Conservation (phyloP, 2,888 invertebrate genomes). For the Lysandra coridon region DNA sequence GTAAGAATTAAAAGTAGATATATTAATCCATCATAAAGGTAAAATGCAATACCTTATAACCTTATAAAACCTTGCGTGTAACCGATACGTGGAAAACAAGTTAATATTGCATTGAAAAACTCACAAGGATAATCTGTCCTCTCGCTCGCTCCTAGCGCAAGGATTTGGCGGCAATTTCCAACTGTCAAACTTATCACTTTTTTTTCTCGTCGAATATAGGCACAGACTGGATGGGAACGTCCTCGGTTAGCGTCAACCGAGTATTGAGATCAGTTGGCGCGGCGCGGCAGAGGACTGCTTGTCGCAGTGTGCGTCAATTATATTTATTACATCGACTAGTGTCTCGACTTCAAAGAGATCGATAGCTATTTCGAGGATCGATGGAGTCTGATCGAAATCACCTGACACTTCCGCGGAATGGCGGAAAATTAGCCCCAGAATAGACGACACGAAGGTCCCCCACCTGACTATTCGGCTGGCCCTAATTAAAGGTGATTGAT, state of each 20-base stretch:
- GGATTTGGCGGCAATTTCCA: slow-evolving; percentile 28
- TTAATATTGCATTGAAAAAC: slow-evolving; percentile 20
- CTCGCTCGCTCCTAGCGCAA: slow-evolving; percentile 3
- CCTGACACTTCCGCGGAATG: slow-evolving; percentile 39
- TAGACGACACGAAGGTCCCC: slow-evolving; percentile 20
- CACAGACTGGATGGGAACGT: slow-evolving; percentile 62
- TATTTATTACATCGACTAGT: slow-evolving; percentile 74
- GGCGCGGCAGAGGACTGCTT: slow-evolving; percentile 60
- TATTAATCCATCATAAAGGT: neutral
- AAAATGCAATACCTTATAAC: neutral
- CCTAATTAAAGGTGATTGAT: slow-evolving; percentile 6
- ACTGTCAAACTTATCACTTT: slow-evolving; percentile 42
- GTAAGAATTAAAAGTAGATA: neutral
- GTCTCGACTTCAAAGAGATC: slow-evolving; percentile 77
- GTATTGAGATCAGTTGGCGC: slow-evolving; percentile 71
- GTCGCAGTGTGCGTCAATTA: slow-evolving; percentile 73
- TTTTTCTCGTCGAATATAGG: slow-evolving; percentile 49
- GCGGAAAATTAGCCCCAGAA: slow-evolving; percentile 38
- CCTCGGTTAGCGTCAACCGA: slow-evolving; percentile 70
- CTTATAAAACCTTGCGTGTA: neutral
- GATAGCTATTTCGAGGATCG: slow-evolving; percentile 66
- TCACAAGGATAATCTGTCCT: slow-evolving; percentile 4
- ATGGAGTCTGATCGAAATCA: slow-evolving; percentile 46
- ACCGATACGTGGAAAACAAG: slow-evolving; percentile 8
- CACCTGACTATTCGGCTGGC: neutral